Evolutionary conservation across 2,888 invertebrate genomes (phyloP).

Genomic region (Apamea anceps): DNA sequence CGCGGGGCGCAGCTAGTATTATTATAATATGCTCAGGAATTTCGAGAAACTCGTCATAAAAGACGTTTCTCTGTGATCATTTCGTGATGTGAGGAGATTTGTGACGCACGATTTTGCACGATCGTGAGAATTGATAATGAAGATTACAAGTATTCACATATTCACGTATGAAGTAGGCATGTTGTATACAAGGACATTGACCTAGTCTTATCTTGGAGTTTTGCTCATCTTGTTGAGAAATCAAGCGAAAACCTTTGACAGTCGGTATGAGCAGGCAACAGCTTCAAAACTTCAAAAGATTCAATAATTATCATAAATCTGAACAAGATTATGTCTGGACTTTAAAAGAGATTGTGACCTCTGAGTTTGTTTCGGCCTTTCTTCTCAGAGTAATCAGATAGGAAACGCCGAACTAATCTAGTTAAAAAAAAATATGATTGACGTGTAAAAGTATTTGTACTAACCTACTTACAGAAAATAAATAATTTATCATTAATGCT

Average conservation of each 20-base stretch:
- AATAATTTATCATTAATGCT: too few relatives aligned
- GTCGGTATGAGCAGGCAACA: background rate
- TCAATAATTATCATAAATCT: background rate
- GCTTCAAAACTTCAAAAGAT: background rate
- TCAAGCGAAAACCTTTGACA: background rate
- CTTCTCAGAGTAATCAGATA: too few relatives aligned
- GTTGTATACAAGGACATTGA: background rate
- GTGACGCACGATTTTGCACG: background rate
- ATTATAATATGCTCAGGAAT: background rate
- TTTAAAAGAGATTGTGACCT: too few relatives aligned
- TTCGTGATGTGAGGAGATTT: background rate
- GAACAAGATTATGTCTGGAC: too few relatives aligned
- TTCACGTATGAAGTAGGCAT: background rate
- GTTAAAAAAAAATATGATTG: too few relatives aligned
- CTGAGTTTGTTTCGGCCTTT: too few relatives aligned
- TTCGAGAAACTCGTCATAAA: background rate
- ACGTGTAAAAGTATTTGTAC: too few relatives aligned
- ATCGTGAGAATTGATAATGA: background rate
- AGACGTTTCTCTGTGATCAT: background rate
- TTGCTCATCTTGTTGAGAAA: background rate
- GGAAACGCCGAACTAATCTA: too few relatives aligned
- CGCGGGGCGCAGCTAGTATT: background rate
- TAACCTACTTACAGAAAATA: too few relatives aligned
- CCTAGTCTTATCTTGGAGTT: background rate
- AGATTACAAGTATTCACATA: background rate